Conservation (phyloP, 2,797 vertebrate genomes). For the Gila robusta region DNA sequence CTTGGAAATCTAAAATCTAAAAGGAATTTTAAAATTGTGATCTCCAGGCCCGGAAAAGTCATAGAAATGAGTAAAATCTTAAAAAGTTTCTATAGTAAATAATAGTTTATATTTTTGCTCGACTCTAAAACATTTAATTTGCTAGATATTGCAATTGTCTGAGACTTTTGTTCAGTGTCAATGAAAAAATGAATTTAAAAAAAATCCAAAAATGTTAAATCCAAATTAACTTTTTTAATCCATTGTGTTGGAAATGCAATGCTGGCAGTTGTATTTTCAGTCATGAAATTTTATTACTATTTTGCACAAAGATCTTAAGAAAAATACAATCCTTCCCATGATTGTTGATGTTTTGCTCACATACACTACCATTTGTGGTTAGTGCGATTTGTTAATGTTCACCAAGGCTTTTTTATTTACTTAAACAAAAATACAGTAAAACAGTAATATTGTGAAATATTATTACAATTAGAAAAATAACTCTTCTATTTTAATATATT, state of each 20-base stretch:
- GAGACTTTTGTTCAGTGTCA: background rate
- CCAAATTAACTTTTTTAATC: too few relatives aligned
- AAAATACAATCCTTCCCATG: too few relatives aligned
- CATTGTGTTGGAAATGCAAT: too few relatives aligned
- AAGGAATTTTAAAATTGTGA: background rate
- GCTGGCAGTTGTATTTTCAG: too few relatives aligned
- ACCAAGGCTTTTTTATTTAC: background rate
- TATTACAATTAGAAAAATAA: background rate
- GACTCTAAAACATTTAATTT: background rate
- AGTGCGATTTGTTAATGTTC: background rate
- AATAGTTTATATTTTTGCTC: too few relatives aligned
- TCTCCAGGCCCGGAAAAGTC: background rate
- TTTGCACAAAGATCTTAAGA: too few relatives aligned
- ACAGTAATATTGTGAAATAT: background rate
- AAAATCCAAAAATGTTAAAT: too few relatives aligned
- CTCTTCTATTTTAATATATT: background rate
- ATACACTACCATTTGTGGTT: background rate
- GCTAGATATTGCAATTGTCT: background rate
- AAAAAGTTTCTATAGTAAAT: background rate
- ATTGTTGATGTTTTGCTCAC: too few relatives aligned
- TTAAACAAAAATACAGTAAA: background rate
- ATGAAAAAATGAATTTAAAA: too few relatives aligned
- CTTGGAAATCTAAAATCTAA: background rate
- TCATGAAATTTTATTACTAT: too few relatives aligned
- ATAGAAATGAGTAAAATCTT: background rate